Base-by-base conservation (phyloP, 2,113 vertebrate genomes). In the Ailuropoda melanoleuca region DNA sequence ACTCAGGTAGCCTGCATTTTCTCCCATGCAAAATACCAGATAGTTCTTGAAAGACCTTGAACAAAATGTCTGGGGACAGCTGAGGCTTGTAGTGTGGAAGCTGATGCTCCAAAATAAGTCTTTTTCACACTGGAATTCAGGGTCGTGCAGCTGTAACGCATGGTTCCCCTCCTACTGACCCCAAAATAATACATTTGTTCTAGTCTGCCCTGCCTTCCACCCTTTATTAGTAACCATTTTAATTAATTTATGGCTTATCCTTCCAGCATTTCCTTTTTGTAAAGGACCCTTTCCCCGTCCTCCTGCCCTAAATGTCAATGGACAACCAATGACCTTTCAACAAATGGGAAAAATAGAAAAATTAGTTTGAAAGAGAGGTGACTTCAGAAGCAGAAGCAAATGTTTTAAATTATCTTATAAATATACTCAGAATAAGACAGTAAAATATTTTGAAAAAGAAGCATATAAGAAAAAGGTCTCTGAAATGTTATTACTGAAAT, bases 391-490 rank as follows among this genome's bases (percentile, higher is more conserved):
- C n/a, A 89, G 17, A 68, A 70, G 58, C 81, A 88, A 84, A 89
- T 56, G 48, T 46, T 68, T 86, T 64, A 62, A 64, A 39, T 90
- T 75, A 72, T 56, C 72, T 89, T 83, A 93, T 39, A 93, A 81
- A 81, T 46, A 58, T 60, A 80, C 50, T 80, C 55, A 88, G 83
- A 68, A 31, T 92, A 66, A 56, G 81, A 82, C 12, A 55, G 18
- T 46, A 96, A 81, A 68, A 31, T 58, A 48, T 82, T 95, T 90
- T 93, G 12, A 23, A 90, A 95, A 62, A 72, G 18, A 90, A 94
- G 81, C 19, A 62, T 86, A 43, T 1, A 56, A 84, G 29, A 64
- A 80, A 87, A 82, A 75, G 7, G 21, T 75, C 31, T 78, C 74
- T 75, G 34, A 95, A 95, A 50, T 78, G 62, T 72, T 85, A 70